Evolutionary conservation across 1,140 invertebrate species (phyloP), one percentile per base, ranked within the genome.

Genomic region (Colletes gigas): DNA sequence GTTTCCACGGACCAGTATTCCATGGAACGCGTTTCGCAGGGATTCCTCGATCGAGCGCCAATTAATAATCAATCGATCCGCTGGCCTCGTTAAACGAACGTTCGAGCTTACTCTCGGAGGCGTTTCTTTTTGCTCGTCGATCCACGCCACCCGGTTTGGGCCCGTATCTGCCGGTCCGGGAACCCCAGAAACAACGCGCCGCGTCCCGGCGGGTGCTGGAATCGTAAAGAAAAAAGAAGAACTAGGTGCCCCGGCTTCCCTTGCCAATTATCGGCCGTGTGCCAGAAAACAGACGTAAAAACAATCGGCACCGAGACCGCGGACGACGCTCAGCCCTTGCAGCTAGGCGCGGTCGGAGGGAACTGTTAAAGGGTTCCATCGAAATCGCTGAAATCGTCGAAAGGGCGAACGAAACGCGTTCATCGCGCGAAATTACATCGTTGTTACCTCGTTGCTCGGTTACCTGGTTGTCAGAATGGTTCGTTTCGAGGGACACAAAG

Each of bases 371-470:
- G 57, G 63, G n/a, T 50, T 39, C 30, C 79, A 10, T 72, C 65
- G 81, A 86, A 89, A 89, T 85, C 75, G 83, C 55, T 68, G 81
- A 86, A 89, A 89, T 85, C 75, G 83, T 60, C 65, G 81, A 82
- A 52, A 72, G 69, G 65, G 63, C 55, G 74, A 82, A 83, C 71
- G 71, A 81, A 84, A 82, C 67, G 69, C 82, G 62, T 87, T 87
- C 83, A 89, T 83, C 86, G 83, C 52, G 76, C 81, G 71, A 86
- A 88, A 88, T 89, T 89, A 76, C 69, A 82, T 88, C 65, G 75
- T 65, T 78, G 63, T 76, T 85, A 59, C 44, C 30, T 41, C 63
- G 71, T 68, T 67, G 63, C 57, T 9, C 44, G 17, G 54, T 30
- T 47, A 50, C 62, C 68, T 7, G 62, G 72, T 79, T 85, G 82